A percentile compares a stretch with the other conserved stretches of the same genome.
Evolutionary conservation across 2,888 invertebrate genomes (phyloP).

Genomic region (Blastobasis lacticolella): DNA sequence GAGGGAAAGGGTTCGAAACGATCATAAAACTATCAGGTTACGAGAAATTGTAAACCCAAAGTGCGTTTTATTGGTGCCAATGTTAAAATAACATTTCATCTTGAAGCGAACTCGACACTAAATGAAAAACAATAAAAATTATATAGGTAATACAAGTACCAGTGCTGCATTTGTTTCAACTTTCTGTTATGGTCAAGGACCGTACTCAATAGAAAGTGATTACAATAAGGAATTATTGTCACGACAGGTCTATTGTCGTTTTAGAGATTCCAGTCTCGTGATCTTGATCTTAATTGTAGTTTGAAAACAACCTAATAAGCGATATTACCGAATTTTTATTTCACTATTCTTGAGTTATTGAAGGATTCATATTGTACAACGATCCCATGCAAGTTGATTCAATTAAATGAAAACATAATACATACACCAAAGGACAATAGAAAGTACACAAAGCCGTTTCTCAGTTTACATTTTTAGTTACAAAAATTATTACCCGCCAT

Average conservation of each 20-base stretch:
- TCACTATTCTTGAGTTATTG: too few relatives aligned
- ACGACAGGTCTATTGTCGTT: constrained; percentile 49
- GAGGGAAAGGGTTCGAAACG: constrained; percentile 44
- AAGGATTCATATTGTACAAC: too few relatives aligned
- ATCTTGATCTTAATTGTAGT: constrained; percentile 53
- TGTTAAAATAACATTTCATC: constrained; percentile 63
- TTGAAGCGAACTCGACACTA: constrained; percentile 35
- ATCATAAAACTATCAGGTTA: constrained; percentile 63
- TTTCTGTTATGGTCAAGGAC: constrained; percentile 63
- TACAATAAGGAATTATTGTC: constrained; percentile 53
- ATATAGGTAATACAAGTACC: constrained; percentile 23
- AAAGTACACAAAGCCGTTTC: neutral
- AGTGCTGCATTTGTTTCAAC: constrained; percentile 42
- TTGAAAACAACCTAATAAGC: too few relatives aligned
- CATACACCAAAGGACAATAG: neutral
- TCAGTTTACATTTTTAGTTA: neutral
- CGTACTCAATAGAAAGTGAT: constrained; percentile 45
- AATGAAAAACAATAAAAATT: constrained; percentile 18
- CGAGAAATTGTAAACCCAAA: constrained; percentile 49
- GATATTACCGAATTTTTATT: too few relatives aligned
- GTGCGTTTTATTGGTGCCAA: constrained; percentile 53
- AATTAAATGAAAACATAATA: too few relatives aligned
- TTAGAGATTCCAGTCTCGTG: constrained; percentile 28
- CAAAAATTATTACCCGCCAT: constrained; percentile 38
- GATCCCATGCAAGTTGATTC: too few relatives aligned